phyloP scores from a whole-genome alignment of 2,113 vertebrate genomes.

The Eclectus roratus region DNA sequence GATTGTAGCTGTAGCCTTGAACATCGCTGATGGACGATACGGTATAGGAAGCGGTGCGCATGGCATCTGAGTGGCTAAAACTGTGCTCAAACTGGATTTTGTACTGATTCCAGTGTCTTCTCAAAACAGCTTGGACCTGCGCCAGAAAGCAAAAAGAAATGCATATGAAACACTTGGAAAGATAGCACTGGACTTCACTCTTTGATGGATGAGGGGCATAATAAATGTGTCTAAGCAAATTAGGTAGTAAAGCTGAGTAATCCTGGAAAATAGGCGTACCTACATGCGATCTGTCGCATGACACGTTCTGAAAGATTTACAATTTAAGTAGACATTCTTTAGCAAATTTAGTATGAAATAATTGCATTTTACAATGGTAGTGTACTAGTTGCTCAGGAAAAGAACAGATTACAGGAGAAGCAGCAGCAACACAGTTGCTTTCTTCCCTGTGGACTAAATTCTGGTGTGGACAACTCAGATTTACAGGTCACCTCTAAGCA shows the following conservation, averaged over 20 bases:
- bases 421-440: neutral
- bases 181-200: fast-evolving
- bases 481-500: neutral
- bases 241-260: neutral
- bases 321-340: neutral
- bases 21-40: slow-evolving; percentile 91
- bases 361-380: neutral
- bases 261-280: neutral
- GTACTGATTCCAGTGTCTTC: slow-evolving; percentile 95
- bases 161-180: neutral
- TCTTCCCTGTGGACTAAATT: neutral
- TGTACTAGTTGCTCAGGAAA: neutral
- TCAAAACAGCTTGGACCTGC: slow-evolving; percentile 91
- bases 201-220: fast-evolving
- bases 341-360: neutral
- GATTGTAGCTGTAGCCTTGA: slow-evolving; percentile 84
- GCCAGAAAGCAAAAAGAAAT: neutral
- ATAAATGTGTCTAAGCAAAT: neutral
- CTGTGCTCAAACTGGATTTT: slow-evolving; percentile 91
- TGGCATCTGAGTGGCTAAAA: slow-evolving; percentile 85
- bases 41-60: slow-evolving; percentile 92
- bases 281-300: neutral
- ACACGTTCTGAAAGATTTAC: neutral
- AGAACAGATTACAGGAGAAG: neutral
- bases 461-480: neutral